These are phyloP conservation scores for Eucera pruinosa DNA, from an alignment of 2,888 invertebrate species.

Conservation along the genomic window DNA sequence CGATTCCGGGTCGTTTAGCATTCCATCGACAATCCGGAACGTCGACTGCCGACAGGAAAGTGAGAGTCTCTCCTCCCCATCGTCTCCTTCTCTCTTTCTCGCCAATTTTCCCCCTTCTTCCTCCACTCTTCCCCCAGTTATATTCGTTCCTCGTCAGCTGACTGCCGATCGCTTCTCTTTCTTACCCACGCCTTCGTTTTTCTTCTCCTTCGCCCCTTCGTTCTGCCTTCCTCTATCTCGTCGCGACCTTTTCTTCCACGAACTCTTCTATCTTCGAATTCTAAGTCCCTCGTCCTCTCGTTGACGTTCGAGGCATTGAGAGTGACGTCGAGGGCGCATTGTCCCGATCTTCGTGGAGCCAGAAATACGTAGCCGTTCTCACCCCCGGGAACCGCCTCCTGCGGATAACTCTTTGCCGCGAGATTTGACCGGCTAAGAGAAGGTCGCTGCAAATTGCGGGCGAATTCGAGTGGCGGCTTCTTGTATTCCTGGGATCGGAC, in stretches of 20 bases:
- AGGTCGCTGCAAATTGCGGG: slow-evolving; percentile 47
- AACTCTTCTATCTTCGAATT: slow-evolving; percentile 65
- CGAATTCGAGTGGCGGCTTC: slow-evolving; percentile 18
- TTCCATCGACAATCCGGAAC: slow-evolving; percentile 75
- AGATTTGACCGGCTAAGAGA: slow-evolving; percentile 46
- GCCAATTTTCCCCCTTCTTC: slow-evolving; percentile 35
- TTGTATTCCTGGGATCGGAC: not conserved
- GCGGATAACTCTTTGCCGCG: slow-evolving; percentile 60
- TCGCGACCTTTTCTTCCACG: slow-evolving; percentile 54
- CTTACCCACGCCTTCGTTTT: slow-evolving; percentile 50
- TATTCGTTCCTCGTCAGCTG: slow-evolving; percentile 77
- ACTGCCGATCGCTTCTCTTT: slow-evolving; percentile 75
- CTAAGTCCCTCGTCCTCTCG: slow-evolving; percentile 69
- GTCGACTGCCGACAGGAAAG: slow-evolving; percentile 74
- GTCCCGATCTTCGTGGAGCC: slow-evolving; percentile 72
- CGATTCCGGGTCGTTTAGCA: slow-evolving; percentile 77
- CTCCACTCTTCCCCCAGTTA: slow-evolving; percentile 63
- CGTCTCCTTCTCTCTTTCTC: slow-evolving; percentile 1
- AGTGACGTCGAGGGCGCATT: slow-evolving; percentile 80
- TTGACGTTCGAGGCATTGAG: slow-evolving; percentile 73
- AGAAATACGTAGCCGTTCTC: slow-evolving; percentile 65
- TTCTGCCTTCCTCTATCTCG: slow-evolving; percentile 37
- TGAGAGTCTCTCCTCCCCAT: slow-evolving; percentile 69
- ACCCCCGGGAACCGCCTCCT: slow-evolving; percentile 23
- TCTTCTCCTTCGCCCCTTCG: slow-evolving; percentile 53